Base-by-base conservation (phyloP, 2,797 vertebrate genomes). In the Hydrocynus forskahlii region DNA sequence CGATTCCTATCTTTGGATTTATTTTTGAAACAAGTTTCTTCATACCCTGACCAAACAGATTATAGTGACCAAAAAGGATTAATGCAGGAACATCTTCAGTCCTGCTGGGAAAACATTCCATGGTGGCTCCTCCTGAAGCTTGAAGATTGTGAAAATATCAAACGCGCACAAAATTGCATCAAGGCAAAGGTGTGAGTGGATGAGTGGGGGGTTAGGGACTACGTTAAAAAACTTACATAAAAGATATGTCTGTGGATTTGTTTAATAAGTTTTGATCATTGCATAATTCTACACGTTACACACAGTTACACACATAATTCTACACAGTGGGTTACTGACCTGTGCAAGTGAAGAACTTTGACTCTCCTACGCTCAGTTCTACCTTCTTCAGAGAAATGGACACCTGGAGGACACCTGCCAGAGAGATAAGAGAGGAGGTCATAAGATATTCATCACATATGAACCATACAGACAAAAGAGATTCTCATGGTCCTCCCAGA, bases 301-400 rank as follows among this genome's bases (percentile, higher is more conserved):
- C n/a, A n/a, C n/a, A n/a, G n/a, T n/a, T n/a, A n/a, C n/a, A n/a
- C n/a, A n/a, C n/a, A n/a, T n/a, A n/a, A n/a, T n/a, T n/a, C n/a
- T n/a, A n/a, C n/a, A n/a, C 40, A 59, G 21, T 21, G 45, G 13
- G 45, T 54, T 40, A 23, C 91, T 72, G 95, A 99, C 97, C 97
- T 95, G 97, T 98, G 88, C 97, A 99, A 82, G 96, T 99, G 95
- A 99, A 99, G 94, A 99, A 99, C 90, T 99, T 99, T 80, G 98
- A 99, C 92, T 99, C 97, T 57, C 97, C 97, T 10, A 99, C 97
- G 82, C 98, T 99, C 87, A 99, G 94, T 89, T 99, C 97, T 92
- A 98, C 98, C 94, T 98, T 99, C 91, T 95, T 98, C 89, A 99
- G 94, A 72, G 98, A 99, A 94, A 99, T 99, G 84, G 98, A 96